Conservation (phyloP, 2,113 vertebrate species). For the Dromaius novaehollandiae region DNA sequence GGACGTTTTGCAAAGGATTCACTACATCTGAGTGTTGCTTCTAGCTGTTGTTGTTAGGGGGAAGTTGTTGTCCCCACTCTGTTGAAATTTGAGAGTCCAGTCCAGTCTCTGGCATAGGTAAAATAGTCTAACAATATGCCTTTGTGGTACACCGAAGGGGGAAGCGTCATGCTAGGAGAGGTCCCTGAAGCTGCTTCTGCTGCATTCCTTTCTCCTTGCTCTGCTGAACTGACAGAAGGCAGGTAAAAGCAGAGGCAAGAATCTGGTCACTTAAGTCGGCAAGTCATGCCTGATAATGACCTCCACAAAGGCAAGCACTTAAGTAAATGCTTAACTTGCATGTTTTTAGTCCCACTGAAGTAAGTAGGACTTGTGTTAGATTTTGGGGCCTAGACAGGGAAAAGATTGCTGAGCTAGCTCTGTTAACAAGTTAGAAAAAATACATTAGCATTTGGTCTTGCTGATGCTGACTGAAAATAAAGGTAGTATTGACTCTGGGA, state of each 20-base stretch:
- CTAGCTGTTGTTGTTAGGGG: not conserved
- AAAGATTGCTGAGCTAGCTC: conserved; percentile 38
- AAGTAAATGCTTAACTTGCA: not conserved
- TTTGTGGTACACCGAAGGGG: not conserved
- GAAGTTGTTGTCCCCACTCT: not conserved
- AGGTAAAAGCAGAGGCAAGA: not conserved
- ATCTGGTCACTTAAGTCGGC: not conserved
- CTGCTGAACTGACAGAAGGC: not conserved
- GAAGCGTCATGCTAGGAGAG: not conserved
- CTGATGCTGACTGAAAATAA: conserved; percentile 42
- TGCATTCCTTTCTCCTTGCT: not conserved
- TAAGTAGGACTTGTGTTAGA: not conserved
- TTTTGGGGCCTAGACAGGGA: not conserved
- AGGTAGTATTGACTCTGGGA: not conserved
- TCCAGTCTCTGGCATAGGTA: not conserved
- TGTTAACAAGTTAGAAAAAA: not conserved
- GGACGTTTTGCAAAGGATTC: not conserved
- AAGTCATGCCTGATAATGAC: not conserved
- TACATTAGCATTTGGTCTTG: not conserved
- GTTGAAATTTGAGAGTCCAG: not conserved
- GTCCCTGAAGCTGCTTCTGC: not conserved
- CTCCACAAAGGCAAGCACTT: not conserved
- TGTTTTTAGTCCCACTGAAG: not conserved
- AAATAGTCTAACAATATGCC: not conserved
- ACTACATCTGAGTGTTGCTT: not conserved